Evolutionary conservation across 2,888 invertebrate genomes (phyloP).

Genomic region (Brachyopa scutellaris): DNA sequence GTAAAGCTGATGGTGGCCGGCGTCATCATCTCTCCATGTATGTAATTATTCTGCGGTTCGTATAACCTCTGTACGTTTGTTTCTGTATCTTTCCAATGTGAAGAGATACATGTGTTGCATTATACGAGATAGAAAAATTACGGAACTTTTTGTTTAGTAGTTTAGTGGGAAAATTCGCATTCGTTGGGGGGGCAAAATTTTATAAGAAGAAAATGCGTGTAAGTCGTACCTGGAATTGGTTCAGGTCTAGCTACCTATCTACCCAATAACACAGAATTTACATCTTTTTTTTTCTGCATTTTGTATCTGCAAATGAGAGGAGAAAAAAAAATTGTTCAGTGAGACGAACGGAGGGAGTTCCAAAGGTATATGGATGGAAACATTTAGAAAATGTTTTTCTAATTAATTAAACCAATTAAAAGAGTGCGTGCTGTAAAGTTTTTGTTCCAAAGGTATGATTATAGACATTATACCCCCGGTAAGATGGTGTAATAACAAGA

Average conservation of each 20-base stretch:
- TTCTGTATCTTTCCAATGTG: constrained; percentile 27
- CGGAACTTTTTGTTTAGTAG: constrained; percentile 24
- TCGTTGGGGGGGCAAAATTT: constrained; percentile 21
- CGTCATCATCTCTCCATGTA: constrained; percentile 36
- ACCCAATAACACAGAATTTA: constrained; percentile 35
- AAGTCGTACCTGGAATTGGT: constrained; percentile 43
- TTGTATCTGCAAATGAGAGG: not conserved
- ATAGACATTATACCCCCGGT: not conserved
- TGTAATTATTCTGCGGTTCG: constrained; percentile 54
- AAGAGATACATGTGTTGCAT: constrained; percentile 42
- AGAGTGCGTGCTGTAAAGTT: constrained; percentile 8
- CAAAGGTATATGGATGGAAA: no score
- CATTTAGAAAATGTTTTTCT: constrained; percentile 35
- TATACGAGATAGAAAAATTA: constrained; percentile 5
- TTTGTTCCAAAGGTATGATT: not conserved
- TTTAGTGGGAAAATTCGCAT: constrained; percentile 64
- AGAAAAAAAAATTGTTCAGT: constrained; percentile 5
- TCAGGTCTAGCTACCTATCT: constrained; percentile 22
- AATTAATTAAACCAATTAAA: constrained; percentile 54
- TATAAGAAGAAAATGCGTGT: constrained; percentile 48
- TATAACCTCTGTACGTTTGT: constrained; percentile 25
- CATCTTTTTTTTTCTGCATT: not conserved
- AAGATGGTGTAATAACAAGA: constrained; percentile 20
- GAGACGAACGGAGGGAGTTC: not conserved
- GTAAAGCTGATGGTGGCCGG: not conserved